Conservation (phyloP, 2,797 vertebrate species). For the Trachurus trachurus region DNA sequence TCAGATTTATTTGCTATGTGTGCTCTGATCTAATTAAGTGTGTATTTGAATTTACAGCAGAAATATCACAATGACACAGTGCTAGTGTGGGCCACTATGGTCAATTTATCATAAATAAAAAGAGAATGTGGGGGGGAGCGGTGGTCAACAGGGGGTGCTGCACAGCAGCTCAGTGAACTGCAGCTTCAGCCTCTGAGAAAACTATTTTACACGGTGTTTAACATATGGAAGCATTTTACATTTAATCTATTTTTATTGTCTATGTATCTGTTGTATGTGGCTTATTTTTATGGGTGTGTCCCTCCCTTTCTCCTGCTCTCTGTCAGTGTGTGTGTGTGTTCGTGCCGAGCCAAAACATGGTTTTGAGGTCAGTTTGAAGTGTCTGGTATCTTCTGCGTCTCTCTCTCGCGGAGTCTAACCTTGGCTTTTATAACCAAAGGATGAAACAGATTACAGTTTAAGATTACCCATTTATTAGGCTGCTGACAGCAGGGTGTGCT, state of each 20-base stretch:
- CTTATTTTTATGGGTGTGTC: conserved; percentile 26
- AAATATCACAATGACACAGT: background rate
- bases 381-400: conserved; percentile 47
- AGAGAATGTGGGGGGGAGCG: background rate
- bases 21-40: background rate
- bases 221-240: conserved; percentile 64
- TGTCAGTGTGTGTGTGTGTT: conserved; percentile 12
- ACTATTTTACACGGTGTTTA: conserved; percentile 46
- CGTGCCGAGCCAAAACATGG: conserved; percentile 27
- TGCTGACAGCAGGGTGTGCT: conserved; percentile 50
- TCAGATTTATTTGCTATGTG: background rate
- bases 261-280: conserved; percentile 50
- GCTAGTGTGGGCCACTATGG: background rate
- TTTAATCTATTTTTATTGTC: conserved; percentile 55
- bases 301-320: conserved; percentile 21
- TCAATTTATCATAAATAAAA: background rate
- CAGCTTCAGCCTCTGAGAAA: conserved; percentile 26
- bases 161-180: conserved; percentile 36
- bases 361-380: conserved; percentile 69
- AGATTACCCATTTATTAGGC: conserved; percentile 53
- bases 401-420: conserved; percentile 28
- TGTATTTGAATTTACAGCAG: background rate
- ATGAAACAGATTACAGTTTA: conserved; percentile 51
- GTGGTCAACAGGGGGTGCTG: conserved; percentile 71
- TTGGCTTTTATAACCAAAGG: conserved; percentile 44